phyloP scores from a whole-genome alignment of 2,888 invertebrate species.

The Aleiodes alternator region DNA sequence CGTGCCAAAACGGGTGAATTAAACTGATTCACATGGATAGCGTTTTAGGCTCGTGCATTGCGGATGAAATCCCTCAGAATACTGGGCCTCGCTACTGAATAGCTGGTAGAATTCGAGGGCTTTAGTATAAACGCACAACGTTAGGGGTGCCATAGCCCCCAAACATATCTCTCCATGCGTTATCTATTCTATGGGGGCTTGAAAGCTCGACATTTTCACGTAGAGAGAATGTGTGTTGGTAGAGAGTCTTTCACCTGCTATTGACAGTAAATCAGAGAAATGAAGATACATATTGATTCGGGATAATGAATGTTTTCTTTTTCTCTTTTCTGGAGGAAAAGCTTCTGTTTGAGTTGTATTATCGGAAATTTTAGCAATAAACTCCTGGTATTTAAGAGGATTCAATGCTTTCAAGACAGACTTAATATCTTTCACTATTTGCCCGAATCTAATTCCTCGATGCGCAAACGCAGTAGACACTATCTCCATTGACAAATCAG shows the following conservation, averaged over 20 bases:
- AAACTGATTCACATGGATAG: not conserved
- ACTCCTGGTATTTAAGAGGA: not conserved
- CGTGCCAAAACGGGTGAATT: not conserved
- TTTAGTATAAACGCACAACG: slow-evolving; percentile 24
- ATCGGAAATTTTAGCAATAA: no score
- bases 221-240: slow-evolving; percentile 50
- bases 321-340: not conserved
- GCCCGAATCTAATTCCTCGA: slow-evolving; percentile 54
- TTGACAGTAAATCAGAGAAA: slow-evolving; percentile 18
- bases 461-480: slow-evolving; percentile 60
- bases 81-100: slow-evolving; percentile 59
- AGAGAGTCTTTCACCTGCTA: slow-evolving; percentile 25
- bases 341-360: no score
- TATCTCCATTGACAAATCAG: slow-evolving; percentile 35
- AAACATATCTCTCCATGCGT: slow-evolving; percentile 47
- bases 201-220: slow-evolving; percentile 54
- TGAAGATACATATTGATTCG: slow-evolving; percentile 42
- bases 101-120: slow-evolving; percentile 1
- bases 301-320: slow-evolving; percentile 21
- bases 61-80: slow-evolving; percentile 61
- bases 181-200: slow-evolving; percentile 56
- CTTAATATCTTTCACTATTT: slow-evolving; percentile 57
- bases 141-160: slow-evolving; percentile 42
- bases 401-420: not conserved
- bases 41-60: slow-evolving; percentile 59